Evolutionary conservation across 2,113 vertebrate genomes (phyloP), one percentile per base, ranked within the genome.

Genomic region (Okapia johnstoni): DNA sequence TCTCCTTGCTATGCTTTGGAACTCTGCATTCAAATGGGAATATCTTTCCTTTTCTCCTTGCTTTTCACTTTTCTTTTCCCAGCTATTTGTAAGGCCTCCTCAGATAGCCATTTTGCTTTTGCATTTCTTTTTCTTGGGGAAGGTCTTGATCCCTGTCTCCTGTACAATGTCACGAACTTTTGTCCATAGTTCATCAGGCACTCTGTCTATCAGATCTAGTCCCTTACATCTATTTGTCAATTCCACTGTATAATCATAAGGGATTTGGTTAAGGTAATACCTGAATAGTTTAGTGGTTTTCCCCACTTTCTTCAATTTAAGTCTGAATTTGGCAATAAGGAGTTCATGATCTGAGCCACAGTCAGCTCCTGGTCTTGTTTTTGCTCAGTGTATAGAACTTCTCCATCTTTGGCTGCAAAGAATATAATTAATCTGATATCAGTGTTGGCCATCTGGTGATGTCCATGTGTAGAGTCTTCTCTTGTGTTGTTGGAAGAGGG

Each of bases 91-190:
- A 66, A 66, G 61, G 8, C 33, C 17, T 19, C 63, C 17, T 66
- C 4, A 36, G 33, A 36, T 8, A 66, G n/a, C 63, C 33, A 36
- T 36, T 66, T 36, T 36, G 8, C 33, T 66, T 10, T 66, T 5
- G 4, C 33, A 21, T 66, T 66, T n/a, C 33, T n/a, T 66, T n/a
- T 66, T 21, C 5, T 2, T 0, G 33, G 4, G 4, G 16, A 36
- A 10, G 33, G 33, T 19, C 8, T 19, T 66, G 8, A 19, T 66
- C 33, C 61, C 33, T 36, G 33, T 21, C 17, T 36, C 9, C 16
- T 66, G 63, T 66, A 36, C 33, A 66, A 2, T 36, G 33, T 66
- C 33, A 66, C 0, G 1, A n/a, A 66, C 33, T 8, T 66, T 8
- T 8, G 2, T 36, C 17, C 63, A 21, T 19, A 66, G 17, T 66